phyloP scores from a whole-genome alignment of 2,888 invertebrate species.

The Drosophila greeni region DNA sequence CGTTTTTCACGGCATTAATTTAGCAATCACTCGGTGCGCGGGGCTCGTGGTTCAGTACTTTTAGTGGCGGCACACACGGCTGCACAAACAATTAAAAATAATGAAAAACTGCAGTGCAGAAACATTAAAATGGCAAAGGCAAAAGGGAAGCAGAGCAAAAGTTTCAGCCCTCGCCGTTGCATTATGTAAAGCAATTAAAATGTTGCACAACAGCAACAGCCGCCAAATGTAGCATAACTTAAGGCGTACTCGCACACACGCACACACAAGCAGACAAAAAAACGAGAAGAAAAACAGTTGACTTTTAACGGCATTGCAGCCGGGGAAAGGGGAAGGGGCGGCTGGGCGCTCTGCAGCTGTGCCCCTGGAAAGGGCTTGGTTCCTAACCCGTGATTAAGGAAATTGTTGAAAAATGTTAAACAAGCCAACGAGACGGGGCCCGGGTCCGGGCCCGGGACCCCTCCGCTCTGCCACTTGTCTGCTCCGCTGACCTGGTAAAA shows the following conservation, averaged over 20 bases:
- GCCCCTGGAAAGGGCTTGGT: conserved; percentile 14
- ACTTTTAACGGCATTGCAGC: conserved; percentile 67
- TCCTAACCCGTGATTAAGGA: conserved; percentile 70
- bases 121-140: conserved; percentile 18
- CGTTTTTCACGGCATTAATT: conserved; percentile 51
- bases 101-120: conserved; percentile 55
- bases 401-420: conserved; percentile 73
- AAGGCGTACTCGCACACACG: conserved; percentile 35
- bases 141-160: conserved; percentile 19
- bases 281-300: conserved; percentile 41
- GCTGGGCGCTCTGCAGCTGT: conserved; percentile 29
- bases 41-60: conserved; percentile 4
- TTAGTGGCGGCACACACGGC: conserved; percentile 49
- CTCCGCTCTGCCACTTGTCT: conserved; percentile 27
- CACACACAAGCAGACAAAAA: conserved; percentile 46
- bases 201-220: conserved; percentile 45
- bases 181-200: conserved; percentile 74
- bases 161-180: conserved; percentile 46
- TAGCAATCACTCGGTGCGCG: conserved; percentile 52
- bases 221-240: conserved; percentile 56
- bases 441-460: conserved; percentile 15
- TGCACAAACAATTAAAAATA: conserved; percentile 70
- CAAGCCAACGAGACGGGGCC: conserved; percentile 48
- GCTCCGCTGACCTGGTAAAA: conserved; percentile 62
- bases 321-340: conserved; percentile 45